Evolutionary conservation across 2,113 vertebrate species (phyloP).

Genomic region (Balaeniceps rex): DNA sequence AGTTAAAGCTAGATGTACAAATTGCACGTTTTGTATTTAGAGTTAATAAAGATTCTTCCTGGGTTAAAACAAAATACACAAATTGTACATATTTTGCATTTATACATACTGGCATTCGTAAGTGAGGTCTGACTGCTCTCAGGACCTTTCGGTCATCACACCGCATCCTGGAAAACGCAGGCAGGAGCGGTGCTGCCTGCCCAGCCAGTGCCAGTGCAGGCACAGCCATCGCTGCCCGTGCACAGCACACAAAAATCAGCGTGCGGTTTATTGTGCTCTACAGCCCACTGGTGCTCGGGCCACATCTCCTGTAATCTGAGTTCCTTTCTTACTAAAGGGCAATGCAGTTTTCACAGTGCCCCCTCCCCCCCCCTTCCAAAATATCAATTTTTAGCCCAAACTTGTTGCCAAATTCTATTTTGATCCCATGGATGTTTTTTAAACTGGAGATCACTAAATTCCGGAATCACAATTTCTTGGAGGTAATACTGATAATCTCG

Average conservation of each 20-base stretch:
- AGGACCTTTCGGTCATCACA: background rate
- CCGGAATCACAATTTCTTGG: background rate
- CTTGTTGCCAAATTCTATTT: background rate
- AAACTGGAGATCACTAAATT: background rate
- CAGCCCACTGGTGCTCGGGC: background rate
- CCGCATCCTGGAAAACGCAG: fast-evolving
- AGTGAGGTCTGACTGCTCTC: background rate
- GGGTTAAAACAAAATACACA: background rate
- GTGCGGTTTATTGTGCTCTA: background rate
- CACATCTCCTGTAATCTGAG: background rate
- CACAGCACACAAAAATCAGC: too few species aligned
- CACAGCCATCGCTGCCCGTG: fast-evolving
- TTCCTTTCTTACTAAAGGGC: background rate
- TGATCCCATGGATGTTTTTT: background rate
- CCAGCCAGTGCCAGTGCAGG: background rate
- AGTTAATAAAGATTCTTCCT: background rate
- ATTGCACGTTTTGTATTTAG: too few species aligned
- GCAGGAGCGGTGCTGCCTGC: background rate
- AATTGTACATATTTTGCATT: background rate
- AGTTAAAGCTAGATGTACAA: background rate
- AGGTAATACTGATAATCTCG: background rate
- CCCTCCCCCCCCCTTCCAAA: background rate
- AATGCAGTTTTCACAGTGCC: background rate
- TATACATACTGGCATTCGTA: fast-evolving
- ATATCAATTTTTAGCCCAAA: background rate